Conservation (phyloP, 2,797 vertebrate species). For the Hapalemur alaotrensis region DNA sequence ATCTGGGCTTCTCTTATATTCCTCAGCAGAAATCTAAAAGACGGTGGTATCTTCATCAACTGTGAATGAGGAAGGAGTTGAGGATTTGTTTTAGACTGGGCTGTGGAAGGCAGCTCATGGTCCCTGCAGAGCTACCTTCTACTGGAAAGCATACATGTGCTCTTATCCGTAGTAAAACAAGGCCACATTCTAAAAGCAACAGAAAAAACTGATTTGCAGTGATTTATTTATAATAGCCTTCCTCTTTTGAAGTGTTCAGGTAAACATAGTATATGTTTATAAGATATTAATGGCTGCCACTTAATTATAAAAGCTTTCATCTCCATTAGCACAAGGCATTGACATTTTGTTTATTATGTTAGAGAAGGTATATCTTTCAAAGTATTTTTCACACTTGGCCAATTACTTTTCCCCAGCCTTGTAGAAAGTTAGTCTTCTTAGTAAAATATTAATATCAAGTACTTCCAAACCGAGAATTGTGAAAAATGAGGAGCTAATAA, state of each 20-base stretch:
- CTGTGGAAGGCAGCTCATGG: background rate
- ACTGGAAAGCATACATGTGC: background rate
- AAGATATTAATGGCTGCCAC: background rate
- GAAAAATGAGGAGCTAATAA: background rate
- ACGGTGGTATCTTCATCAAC: background rate
- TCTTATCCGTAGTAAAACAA: slow-evolving; percentile 17
- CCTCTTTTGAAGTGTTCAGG: slow-evolving; percentile 10
- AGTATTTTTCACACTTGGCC: background rate
- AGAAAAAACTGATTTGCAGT: background rate
- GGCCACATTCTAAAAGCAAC: background rate
- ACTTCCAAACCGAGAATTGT: slow-evolving; percentile 3
- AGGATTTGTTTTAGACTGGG: background rate
- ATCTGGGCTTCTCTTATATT: background rate
- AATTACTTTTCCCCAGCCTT: slow-evolving; percentile 1
- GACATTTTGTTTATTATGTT: slow-evolving; percentile 20
- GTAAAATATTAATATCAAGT: background rate
- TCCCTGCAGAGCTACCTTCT: background rate
- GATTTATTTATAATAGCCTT: background rate
- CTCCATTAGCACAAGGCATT: background rate
- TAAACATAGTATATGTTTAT: background rate
- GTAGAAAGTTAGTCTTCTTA: background rate
- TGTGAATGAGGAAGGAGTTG: background rate
- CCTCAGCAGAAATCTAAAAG: background rate
- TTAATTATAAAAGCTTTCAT: slow-evolving; percentile 41
- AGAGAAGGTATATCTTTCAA: slow-evolving; percentile 30